Evolutionary conservation across 2,797 vertebrate species (phyloP).

Genomic region (Sebastes wilsoni): DNA sequence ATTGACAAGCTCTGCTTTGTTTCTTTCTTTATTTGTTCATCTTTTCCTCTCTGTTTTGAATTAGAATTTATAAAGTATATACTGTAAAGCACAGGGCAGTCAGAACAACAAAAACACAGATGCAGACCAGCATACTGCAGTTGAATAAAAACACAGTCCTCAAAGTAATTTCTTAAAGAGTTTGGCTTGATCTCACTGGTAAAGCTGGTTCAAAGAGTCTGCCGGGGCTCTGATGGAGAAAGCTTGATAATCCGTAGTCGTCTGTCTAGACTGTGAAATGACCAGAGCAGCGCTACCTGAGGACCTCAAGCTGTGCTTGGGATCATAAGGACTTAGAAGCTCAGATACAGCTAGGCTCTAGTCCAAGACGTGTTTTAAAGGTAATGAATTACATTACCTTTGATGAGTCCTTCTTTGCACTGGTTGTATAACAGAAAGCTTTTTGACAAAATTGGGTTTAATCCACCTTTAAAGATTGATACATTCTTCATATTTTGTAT

Average conservation of each 20-base stretch:
- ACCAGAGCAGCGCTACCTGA: conserved; percentile 27
- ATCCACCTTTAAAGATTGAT: background rate
- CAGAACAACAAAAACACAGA: background rate
- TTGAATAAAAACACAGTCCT: background rate
- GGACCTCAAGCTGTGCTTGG: conserved; percentile 29
- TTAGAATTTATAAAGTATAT: background rate
- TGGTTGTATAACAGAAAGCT: background rate
- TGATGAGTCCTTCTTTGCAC: conserved; percentile 5
- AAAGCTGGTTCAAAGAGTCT: conserved; percentile 38
- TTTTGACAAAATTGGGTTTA: background rate
- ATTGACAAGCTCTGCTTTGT: background rate
- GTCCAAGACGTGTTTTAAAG: conserved; percentile 34
- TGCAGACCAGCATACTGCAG: background rate
- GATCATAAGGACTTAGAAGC: conserved; percentile 44
- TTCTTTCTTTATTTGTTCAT: background rate
- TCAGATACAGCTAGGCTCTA: conserved; percentile 19
- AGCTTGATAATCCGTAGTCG: conserved; percentile 27
- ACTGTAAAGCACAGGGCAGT: background rate
- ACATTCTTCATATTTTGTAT: background rate
- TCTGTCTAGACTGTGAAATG: conserved; percentile 46
- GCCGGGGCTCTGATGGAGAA: conserved; percentile 9
- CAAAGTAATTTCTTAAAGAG: conserved; percentile 31
- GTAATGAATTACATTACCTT: conserved; percentile 47
- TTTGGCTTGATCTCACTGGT: conserved; percentile 37
- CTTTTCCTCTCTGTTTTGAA: background rate